Base-by-base conservation (phyloP, 2,888 invertebrate genomes). In the Athalia rosae region DNA sequence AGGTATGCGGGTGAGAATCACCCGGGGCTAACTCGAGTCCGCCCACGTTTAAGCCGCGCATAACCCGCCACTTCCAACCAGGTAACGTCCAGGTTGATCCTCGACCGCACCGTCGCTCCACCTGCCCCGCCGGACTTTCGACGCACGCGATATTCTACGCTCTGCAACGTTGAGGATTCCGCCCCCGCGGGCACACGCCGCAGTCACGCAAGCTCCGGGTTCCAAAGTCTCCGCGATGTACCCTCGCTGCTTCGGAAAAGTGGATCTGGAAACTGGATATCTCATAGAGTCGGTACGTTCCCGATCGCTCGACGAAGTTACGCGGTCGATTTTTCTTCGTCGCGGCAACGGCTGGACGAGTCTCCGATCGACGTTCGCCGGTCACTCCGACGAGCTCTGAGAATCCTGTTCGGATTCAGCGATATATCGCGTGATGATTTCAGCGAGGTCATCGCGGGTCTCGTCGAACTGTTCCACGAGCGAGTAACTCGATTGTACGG, bases 141-240 rank as follows among this genome's bases (percentile, higher is more conserved):
- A 56, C 76, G 66, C 64, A 76, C 76, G 76, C 76, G 76, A 76
- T 76, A 50, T 76, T 66, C 76, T 76, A 45, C 74, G 76, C 41
- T 76, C 64, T 79, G 79, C n/a, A n/a, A n/a, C n/a, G 76, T 79
- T 79, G 74, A 79, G 82, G 82, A 81, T 82, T 84, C 84, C 88
- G 82, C 87, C 88, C 88, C 88, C 88, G 88, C 88, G 88, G 88
- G 88, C 88, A 86, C 88, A 88, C 87, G 88, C 87, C 86, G 78
- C 80, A 82, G 84, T 88, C 88, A 87, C 88, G 88, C 88, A 82
- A 88, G 74, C 81, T 43, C 77, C 9, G n/a, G 63, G 43, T 71
- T 62, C 63, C 61, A 13, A 9, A 45, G 45, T 15, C 58, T 48
- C 43, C 66, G 8, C 3, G 59, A n/a, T n/a, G 67, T 47, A 50